These are phyloP conservation scores for Narcine bancroftii DNA, from an alignment of 2,113 vertebrate genomes.

Conservation along the genomic window DNA sequence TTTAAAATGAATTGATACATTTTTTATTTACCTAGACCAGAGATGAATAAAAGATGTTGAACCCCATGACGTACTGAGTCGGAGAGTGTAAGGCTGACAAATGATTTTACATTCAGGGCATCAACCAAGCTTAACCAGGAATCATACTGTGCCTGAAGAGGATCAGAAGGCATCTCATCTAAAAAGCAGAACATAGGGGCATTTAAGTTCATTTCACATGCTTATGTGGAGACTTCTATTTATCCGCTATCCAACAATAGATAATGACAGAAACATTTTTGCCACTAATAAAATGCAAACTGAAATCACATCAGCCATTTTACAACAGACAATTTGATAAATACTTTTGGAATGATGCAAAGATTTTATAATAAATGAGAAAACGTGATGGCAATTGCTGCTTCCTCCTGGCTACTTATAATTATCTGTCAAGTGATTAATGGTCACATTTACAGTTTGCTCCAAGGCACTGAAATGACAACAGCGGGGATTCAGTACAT, in stretches of 20 bases:
- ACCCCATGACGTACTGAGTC: slow-evolving; percentile 71
- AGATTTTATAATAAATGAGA: neutral
- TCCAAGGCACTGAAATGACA: neutral
- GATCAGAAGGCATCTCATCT: slow-evolving; percentile 73
- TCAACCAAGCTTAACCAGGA: slow-evolving; percentile 81
- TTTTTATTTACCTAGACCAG: slow-evolving; percentile 70
- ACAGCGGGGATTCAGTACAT: neutral
- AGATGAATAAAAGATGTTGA: slow-evolving; percentile 83
- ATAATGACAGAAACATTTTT: neutral
- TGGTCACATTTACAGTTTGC: neutral
- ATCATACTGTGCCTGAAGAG: slow-evolving; percentile 72
- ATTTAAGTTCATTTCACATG: neutral
- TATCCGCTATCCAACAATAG: neutral
- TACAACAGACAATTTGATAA: neutral
- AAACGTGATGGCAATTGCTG: neutral
- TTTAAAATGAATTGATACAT: neutral
- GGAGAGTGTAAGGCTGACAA: slow-evolving; percentile 75
- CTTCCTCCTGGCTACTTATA: neutral
- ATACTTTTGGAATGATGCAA: neutral
- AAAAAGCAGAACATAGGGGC: neutral
- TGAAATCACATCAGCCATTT: neutral
- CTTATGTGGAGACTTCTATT: neutral
- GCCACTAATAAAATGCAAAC: neutral
- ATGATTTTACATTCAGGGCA: slow-evolving; percentile 80
- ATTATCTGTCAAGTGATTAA: slow-evolving; percentile 11